These are phyloP conservation scores for Eubasilissa splendida DNA, from an alignment of 2,888 invertebrate genomes.

Conservation along the genomic window DNA sequence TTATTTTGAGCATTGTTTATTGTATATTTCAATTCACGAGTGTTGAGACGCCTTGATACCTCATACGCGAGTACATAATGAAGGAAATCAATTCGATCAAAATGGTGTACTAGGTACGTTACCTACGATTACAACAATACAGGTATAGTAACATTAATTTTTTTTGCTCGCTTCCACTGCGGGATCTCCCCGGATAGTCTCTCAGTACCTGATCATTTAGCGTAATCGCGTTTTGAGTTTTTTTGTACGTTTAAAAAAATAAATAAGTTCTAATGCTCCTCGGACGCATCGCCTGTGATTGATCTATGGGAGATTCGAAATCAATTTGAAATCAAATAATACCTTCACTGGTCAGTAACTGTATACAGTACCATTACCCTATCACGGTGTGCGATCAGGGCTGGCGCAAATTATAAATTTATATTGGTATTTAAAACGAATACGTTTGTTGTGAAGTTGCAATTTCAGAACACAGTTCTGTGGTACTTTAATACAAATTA, in stretches of 20 bases:
- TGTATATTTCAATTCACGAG: no score
- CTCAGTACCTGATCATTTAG: background rate
- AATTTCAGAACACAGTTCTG: no score
- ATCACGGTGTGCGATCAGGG: slow-evolving; percentile 18
- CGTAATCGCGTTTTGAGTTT: background rate
- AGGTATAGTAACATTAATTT: background rate
- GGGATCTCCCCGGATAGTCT: background rate
- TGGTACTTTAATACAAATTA: no score
- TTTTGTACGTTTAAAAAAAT: slow-evolving; percentile 1
- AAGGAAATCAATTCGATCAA: no score
- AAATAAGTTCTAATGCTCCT: background rate
- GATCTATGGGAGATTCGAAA: slow-evolving; percentile 26
- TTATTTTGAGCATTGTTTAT: no score
- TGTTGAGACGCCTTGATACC: no score
- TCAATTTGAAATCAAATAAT: slow-evolving; percentile 43
- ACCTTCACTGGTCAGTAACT: slow-evolving; percentile 31
- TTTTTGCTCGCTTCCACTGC: background rate
- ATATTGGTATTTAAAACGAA: no score
- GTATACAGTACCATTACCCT: slow-evolving; percentile 33
- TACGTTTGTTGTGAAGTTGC: no score
- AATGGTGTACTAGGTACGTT: no score
- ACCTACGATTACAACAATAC: no score
- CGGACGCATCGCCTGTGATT: slow-evolving; percentile 1
- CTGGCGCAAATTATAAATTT: background rate
- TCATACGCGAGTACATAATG: no score